These are phyloP conservation scores for Ericerus pela DNA, from an alignment of 1,140 invertebrate species.

Conservation along the genomic window DNA sequence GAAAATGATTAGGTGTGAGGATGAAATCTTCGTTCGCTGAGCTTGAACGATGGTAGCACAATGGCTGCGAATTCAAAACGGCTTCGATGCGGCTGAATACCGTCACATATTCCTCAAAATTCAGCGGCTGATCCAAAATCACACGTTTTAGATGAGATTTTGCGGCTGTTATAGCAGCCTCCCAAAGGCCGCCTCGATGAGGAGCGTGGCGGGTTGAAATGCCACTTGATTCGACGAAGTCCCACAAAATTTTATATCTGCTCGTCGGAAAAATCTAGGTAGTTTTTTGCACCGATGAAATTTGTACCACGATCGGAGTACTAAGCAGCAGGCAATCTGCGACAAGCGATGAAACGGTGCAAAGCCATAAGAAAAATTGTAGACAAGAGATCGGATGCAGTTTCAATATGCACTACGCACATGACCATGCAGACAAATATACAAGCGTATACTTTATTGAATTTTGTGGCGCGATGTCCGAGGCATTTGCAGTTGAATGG, in stretches of 20 bases:
- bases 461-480: conserved; percentile 20
- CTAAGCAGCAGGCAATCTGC: conserved; percentile 27
- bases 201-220: neutral
- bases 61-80: conserved; percentile 25
- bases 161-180: conserved; percentile 22
- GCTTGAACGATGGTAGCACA: no score
- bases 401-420: conserved; percentile 32
- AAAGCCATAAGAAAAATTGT: conserved; percentile 31
- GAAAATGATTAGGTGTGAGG: conserved; percentile 27
- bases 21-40: conserved; percentile 22
- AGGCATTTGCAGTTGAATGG: conserved; percentile 30
- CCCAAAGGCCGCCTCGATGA: conserved; percentile 23
- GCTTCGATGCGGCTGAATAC: conserved; percentile 24
- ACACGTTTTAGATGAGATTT: conserved; percentile 20
- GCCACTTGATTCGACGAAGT: neutral
- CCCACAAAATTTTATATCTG: no score
- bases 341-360: conserved; percentile 28
- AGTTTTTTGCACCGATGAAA: neutral
- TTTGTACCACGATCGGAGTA: conserved; percentile 28
- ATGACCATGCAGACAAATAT: conserved; percentile 33
- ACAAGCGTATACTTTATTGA: conserved; percentile 30
- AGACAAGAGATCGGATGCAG: conserved; percentile 28
- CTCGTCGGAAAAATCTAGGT: neutral
- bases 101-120: conserved; percentile 28
- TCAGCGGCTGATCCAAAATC: conserved; percentile 16